A percentile compares a stretch with the other conserved stretches of the same genome.
These are phyloP conservation scores for Amphiprion clarkii DNA, from an alignment of 2,797 vertebrate species.

Conservation along the genomic window DNA sequence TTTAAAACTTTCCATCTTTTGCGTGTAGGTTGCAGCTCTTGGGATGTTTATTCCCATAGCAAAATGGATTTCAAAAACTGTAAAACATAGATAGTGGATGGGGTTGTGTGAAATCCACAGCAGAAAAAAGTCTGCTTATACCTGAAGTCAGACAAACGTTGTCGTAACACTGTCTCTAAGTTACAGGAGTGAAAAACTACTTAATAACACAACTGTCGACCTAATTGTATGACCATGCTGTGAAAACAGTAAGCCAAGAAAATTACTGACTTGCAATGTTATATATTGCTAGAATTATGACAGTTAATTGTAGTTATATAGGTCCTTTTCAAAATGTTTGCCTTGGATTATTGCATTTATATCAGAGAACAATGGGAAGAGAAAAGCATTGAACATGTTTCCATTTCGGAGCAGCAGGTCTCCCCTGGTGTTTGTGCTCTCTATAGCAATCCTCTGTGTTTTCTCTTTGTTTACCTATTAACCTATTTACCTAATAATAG, in stretches of 20 bases:
- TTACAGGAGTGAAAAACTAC: too few species aligned
- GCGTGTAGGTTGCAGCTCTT: too few species aligned
- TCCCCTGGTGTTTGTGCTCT: constrained; percentile 36
- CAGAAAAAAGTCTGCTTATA: too few species aligned
- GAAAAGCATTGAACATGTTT: constrained; percentile 43
- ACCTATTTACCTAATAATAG: constrained; percentile 63
- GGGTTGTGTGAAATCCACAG: too few species aligned
- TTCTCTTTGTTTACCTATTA: constrained; percentile 53
- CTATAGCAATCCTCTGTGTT: constrained; percentile 22
- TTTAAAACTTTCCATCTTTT: too few species aligned
- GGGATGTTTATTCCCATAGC: too few species aligned
- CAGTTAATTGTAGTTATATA: background rate
- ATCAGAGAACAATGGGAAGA: constrained; percentile 13
- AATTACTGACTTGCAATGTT: background rate
- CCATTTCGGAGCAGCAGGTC: constrained; percentile 37
- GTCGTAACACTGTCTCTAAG: too few species aligned
- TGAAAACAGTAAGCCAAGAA: background rate
- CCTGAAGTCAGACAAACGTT: too few species aligned
- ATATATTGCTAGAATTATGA: background rate
- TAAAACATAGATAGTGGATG: too few species aligned
- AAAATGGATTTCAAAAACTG: too few species aligned
- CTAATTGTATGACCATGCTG: background rate
- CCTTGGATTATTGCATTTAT: constrained; percentile 13
- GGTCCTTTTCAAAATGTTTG: constrained; percentile 6
- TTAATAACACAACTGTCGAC: background rate